Evolutionary conservation across 2,888 invertebrate species (phyloP).

Genomic region (Julus scandinavius): DNA sequence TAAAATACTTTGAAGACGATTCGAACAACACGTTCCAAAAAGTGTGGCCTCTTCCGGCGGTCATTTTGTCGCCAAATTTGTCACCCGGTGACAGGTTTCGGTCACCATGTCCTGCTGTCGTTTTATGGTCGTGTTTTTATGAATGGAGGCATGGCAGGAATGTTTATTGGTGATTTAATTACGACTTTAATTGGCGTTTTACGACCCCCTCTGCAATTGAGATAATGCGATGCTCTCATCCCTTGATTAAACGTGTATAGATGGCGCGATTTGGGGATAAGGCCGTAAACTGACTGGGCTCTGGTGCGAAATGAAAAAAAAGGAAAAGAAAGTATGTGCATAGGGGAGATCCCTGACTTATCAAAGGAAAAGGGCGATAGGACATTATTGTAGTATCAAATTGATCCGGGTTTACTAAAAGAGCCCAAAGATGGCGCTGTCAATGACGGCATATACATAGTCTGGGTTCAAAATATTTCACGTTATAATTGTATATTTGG

Average conservation of each 20-base stretch:
- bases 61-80: background rate
- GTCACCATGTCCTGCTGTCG: background rate
- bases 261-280: background rate
- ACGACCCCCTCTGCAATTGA: background rate
- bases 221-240: constrained; percentile 8
- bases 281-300: background rate
- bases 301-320: background rate
- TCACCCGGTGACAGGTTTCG: background rate
- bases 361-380: too few relatives aligned
- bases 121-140: constrained; percentile 4
- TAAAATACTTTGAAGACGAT: too few relatives aligned
- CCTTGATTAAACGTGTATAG: background rate
- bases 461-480: too few relatives aligned
- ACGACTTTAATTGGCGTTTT: constrained; percentile 13
- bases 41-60: background rate
- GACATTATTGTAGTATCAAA: too few relatives aligned
- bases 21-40: too few relatives aligned
- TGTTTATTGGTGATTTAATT: constrained; percentile 9
- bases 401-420: too few relatives aligned
- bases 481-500: too few relatives aligned
- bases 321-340: too few relatives aligned
- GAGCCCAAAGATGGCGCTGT: too few relatives aligned
- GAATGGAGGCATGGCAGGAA: background rate
- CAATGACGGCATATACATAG: too few relatives aligned
- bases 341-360: too few relatives aligned